phyloP scores from a whole-genome alignment of 2,888 invertebrate species.

The Bombyx huttoni region DNA sequence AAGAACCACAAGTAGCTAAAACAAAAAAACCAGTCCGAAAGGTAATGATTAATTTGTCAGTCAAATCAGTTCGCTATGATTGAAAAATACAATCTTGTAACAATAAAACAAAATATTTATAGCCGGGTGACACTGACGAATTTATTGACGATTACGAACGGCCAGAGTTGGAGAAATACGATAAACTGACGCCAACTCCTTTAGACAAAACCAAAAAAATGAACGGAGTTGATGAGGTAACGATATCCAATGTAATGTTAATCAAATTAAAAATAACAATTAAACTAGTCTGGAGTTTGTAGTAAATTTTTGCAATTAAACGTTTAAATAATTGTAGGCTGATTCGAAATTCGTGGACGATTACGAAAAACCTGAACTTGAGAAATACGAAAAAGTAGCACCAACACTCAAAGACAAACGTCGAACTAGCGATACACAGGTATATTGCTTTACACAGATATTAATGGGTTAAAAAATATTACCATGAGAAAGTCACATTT shows the following conservation, averaged over 20 bases:
- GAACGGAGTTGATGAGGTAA: slow-evolving; percentile 58
- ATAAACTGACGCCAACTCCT: slow-evolving; percentile 66
- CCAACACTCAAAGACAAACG: slow-evolving; percentile 57
- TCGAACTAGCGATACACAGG: slow-evolving; percentile 51
- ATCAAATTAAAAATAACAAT: too few relatives aligned
- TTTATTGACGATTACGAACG: slow-evolving; percentile 81
- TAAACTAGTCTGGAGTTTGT: neutral
- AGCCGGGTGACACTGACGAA: slow-evolving; percentile 63
- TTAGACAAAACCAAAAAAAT: slow-evolving; percentile 53
- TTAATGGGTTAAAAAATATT: neutral
- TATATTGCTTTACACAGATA: slow-evolving; percentile 15
- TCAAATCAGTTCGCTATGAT: neutral
- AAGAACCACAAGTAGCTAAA: slow-evolving; percentile 52
- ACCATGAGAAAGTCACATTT: neutral
- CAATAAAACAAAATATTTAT: slow-evolving; percentile 15
- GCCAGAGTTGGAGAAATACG: slow-evolving; percentile 79
- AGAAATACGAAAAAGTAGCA: slow-evolving; percentile 75
- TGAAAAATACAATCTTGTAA: neutral
- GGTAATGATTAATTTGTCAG: slow-evolving; percentile 25
- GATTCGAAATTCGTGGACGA: slow-evolving; percentile 74
- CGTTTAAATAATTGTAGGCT: slow-evolving; percentile 24
- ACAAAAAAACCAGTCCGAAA: slow-evolving; percentile 46
- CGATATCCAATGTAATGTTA: too few relatives aligned
- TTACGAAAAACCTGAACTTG: slow-evolving; percentile 80
- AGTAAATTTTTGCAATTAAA: neutral